Evolutionary conservation across 2,888 invertebrate species (phyloP).

Genomic region (Philereme transversata): DNA sequence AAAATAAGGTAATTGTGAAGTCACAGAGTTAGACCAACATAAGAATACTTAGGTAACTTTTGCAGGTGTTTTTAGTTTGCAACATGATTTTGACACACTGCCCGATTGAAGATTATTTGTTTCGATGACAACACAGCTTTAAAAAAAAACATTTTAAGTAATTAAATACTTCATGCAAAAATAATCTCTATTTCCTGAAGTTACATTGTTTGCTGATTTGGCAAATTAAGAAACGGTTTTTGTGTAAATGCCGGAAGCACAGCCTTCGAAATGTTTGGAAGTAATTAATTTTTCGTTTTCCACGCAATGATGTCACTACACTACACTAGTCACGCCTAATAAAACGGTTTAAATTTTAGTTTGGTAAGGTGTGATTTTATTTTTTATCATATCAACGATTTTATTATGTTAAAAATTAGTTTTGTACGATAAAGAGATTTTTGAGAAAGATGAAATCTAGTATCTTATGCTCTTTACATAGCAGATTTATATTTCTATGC

Average conservation of each 20-base stretch:
- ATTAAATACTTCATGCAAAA: slow-evolving; percentile 11
- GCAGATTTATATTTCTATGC: too few species aligned
- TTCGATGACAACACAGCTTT: slow-evolving; percentile 9
- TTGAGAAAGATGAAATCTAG: too few species aligned
- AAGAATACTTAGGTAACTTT: too few species aligned
- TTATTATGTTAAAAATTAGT: too few species aligned
- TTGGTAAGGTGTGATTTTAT: not conserved
- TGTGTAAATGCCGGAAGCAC: slow-evolving; percentile 33
- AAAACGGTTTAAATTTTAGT: not conserved
- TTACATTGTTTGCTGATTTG: slow-evolving; percentile 30
- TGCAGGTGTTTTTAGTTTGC: not conserved
- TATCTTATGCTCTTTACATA: too few species aligned
- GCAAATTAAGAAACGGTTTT: slow-evolving; percentile 25
- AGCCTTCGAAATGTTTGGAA: slow-evolving; percentile 27
- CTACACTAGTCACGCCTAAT: slow-evolving; percentile 1
- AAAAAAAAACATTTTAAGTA: slow-evolving; percentile 11
- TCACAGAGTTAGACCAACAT: too few species aligned
- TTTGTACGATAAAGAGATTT: not conserved
- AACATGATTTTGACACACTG: not conserved
- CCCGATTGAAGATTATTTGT: not conserved
- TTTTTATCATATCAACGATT: too few species aligned
- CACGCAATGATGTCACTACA: slow-evolving; percentile 17
- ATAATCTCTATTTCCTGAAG: slow-evolving; percentile 21
- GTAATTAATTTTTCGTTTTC: slow-evolving; percentile 22
- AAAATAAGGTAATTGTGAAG: too few species aligned